Base-by-base conservation (phyloP, 2,113 vertebrate genomes). In the Crocuta crocuta region DNA sequence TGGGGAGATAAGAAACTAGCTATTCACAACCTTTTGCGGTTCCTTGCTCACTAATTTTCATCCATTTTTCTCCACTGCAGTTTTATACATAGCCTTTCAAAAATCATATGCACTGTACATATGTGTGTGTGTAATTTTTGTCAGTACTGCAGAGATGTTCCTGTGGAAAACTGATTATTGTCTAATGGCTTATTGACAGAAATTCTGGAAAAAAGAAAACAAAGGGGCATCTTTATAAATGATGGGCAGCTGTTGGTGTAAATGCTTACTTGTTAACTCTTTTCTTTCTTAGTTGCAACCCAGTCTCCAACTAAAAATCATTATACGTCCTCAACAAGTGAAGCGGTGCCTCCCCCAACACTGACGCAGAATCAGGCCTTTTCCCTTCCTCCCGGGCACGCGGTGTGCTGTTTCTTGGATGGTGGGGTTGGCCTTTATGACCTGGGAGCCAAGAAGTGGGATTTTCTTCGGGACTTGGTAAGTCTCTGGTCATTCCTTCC, bases 391-490 rank as follows among this genome's bases (percentile, higher is more conserved):
- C 99, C 99, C 7, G 99, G 99, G 65, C 99, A 99, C 1, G 99
- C 98, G 0, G 99, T 99, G 71, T 99, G 99, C 98, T 99, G 99
- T 98, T 99, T 99, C 98, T 99, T 99, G 99, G 99, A 99, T 79
- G 99, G 99, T 68, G 99, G 99, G 35, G 99, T 99, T 33, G 99
- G 99, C 2, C 99, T 99, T 58, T 99, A 99, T 70, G 99, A 99
- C 97, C 99, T 99, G 99, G 99, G 99, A 68, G 99, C 99, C 97
- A 99, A 99, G 97, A 99, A 99, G 95, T 99, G 99, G 99, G 99
- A 99, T 99, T 99, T 99, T 96, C 99, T 99, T 26, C 98, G 99
- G 97, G 99, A 99, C 98, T 84, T 99, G 99, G 99, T 99, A 99
- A 3, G 99, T 97, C 89, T 97, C 4, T 15, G 66, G 3, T 85